phyloP scores from a whole-genome alignment of 2,113 vertebrate genomes.

The Menidia beryllina region DNA sequence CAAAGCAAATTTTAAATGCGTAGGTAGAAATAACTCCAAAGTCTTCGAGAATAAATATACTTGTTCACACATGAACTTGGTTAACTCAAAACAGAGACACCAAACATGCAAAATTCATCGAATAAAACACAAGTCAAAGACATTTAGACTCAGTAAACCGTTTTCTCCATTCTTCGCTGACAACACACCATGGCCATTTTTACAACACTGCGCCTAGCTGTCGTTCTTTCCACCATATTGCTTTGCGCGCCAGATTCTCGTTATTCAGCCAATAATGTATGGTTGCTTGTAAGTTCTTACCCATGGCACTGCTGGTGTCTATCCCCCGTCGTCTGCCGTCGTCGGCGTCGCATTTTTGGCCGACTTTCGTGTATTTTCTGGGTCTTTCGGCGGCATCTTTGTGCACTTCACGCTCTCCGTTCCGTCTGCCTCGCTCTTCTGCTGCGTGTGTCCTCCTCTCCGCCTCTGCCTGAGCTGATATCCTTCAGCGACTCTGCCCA shows the following conservation, averaged over 20 bases:
- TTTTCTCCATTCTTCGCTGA: constrained; percentile 62
- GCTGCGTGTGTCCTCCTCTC: constrained; percentile 66
- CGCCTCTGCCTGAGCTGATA: constrained; percentile 71
- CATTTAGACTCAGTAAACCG: neutral
- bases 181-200: constrained; percentile 85
- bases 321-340: constrained; percentile 56
- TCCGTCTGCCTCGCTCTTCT: constrained; percentile 41
- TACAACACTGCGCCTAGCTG: constrained; percentile 73
- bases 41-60: constrained; percentile 45
- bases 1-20: constrained; percentile 88
- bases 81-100: constrained; percentile 24
- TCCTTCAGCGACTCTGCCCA: constrained; percentile 78
- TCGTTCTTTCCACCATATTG: constrained; percentile 85
- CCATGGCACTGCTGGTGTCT: constrained; percentile 42
- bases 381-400: constrained; percentile 36
- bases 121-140: constrained; percentile 5
- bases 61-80: constrained; percentile 21
- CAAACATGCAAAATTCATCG: constrained; percentile 39
- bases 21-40: constrained; percentile 76
- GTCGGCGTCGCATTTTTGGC: constrained; percentile 17
- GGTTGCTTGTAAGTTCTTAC: constrained; percentile 77
- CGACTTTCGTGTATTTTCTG: constrained; percentile 56
- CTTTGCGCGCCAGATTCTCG: constrained; percentile 33
- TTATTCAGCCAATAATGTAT: constrained; percentile 38
- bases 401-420: constrained; percentile 1